Evolutionary conservation across 2,797 vertebrate species (phyloP).

Genomic region (Sebastes variabilis): DNA sequence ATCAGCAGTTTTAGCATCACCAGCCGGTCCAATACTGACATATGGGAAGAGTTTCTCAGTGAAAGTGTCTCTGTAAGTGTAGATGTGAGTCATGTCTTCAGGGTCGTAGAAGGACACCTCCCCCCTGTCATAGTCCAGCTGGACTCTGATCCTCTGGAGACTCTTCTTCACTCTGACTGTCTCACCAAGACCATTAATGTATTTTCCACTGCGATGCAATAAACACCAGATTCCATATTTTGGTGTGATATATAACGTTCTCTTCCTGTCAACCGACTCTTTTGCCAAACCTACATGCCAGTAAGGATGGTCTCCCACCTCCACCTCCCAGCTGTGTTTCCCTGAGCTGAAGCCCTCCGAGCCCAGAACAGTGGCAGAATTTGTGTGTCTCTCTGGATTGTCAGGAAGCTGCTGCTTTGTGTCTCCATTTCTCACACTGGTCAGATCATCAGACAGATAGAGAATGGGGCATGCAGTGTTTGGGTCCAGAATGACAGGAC

Average conservation of each 20-base stretch:
- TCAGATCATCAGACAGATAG: too few relatives aligned
- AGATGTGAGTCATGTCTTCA: constrained; percentile 19
- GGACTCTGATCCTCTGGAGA: too few relatives aligned
- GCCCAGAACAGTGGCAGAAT: not conserved
- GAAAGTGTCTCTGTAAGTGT: constrained; percentile 27
- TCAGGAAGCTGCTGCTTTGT: too few relatives aligned
- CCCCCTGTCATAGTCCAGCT: too few relatives aligned
- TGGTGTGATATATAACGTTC: accelerated
- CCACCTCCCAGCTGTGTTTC: not conserved
- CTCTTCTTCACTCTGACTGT: too few relatives aligned
- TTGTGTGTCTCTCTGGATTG: constrained; percentile 30
- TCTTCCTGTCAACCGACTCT: too few relatives aligned
- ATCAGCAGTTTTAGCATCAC: too few relatives aligned
- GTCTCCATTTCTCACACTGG: too few relatives aligned
- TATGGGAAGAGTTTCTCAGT: constrained; percentile 16
- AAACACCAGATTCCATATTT: too few relatives aligned
- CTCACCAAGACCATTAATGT: accelerated
- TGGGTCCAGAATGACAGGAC: not conserved
- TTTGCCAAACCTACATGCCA: too few relatives aligned
- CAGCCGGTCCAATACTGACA: accelerated
- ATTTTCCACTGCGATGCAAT: accelerated
- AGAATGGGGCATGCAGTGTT: accelerated
- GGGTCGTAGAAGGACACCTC: too few relatives aligned
- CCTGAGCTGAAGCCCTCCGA: constrained; percentile 54
- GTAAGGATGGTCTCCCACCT: too few relatives aligned